phyloP scores from a whole-genome alignment of 2,888 invertebrate genomes.

The Hydropsyche betteni region DNA sequence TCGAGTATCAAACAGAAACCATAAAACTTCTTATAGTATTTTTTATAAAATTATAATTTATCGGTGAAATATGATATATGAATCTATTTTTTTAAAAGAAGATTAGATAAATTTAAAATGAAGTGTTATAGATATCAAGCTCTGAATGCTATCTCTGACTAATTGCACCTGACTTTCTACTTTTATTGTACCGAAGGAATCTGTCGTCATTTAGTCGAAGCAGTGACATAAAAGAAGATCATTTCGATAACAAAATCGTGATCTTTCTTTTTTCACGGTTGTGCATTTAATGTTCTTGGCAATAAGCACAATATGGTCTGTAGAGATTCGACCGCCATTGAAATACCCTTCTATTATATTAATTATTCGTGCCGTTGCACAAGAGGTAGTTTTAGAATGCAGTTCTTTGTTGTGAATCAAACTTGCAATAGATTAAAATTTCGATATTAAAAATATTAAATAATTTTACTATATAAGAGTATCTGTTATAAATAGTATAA shows the following conservation, averaged over 20 bases:
- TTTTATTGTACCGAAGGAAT: constrained; percentile 1
- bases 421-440: no score
- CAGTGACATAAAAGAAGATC: constrained; percentile 14
- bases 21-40: no score
- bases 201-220: constrained; percentile 12
- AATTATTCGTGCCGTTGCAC: constrained; percentile 24
- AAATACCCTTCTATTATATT: background rate
- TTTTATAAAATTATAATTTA: no score
- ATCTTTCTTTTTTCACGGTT: constrained; percentile 19
- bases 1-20: no score
- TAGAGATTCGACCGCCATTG: background rate
- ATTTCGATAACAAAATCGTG: background rate
- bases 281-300: constrained; percentile 14
- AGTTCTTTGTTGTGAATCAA: no score
- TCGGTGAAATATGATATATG: no score
- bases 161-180: background rate
- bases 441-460: no score
- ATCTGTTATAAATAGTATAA: no score
- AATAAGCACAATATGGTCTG: constrained; percentile 1
- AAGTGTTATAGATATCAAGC: background rate
- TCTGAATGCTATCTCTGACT: background rate
- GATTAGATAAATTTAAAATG: background rate
- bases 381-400: background rate
- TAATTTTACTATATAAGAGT: no score
- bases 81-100: no score